Evolutionary conservation across 2,888 invertebrate species (phyloP).

Genomic region (Alviniconcha strummeri): DNA sequence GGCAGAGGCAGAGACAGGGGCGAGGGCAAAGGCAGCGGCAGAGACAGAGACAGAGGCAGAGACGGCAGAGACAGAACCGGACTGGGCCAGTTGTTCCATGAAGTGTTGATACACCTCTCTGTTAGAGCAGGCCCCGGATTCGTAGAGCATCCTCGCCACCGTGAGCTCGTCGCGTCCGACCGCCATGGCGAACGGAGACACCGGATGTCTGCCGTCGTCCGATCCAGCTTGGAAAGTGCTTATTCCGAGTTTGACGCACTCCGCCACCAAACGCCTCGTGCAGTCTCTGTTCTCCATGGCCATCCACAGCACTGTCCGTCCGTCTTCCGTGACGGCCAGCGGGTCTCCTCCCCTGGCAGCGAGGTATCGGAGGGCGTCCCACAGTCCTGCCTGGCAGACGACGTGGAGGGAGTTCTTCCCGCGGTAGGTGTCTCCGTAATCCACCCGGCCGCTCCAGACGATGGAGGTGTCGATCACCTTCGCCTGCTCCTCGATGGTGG

Average conservation of each 20-base stretch:
- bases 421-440: not conserved
- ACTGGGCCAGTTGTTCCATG: not conserved
- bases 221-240: not conserved
- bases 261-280: not conserved
- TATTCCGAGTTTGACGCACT: not conserved
- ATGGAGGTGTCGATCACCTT: not conserved
- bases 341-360: constrained; percentile 1
- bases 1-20: no score
- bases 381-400: not conserved
- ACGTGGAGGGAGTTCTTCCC: constrained; percentile 7
- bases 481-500: not conserved
- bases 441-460: not conserved
- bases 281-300: not conserved
- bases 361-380: not conserved
- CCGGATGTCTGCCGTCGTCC: not conserved
- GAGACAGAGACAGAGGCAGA: no score
- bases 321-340: not conserved
- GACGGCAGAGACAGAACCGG: no score
- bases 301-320: constrained; percentile 2
- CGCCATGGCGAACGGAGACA: not conserved
- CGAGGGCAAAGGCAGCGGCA: no score
- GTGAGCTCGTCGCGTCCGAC: not conserved
- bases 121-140: not conserved
- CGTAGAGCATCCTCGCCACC: not conserved
- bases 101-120: not conserved